Base-by-base conservation (phyloP, 1,140 invertebrate species). In the Phenacoccus solenopsis region DNA sequence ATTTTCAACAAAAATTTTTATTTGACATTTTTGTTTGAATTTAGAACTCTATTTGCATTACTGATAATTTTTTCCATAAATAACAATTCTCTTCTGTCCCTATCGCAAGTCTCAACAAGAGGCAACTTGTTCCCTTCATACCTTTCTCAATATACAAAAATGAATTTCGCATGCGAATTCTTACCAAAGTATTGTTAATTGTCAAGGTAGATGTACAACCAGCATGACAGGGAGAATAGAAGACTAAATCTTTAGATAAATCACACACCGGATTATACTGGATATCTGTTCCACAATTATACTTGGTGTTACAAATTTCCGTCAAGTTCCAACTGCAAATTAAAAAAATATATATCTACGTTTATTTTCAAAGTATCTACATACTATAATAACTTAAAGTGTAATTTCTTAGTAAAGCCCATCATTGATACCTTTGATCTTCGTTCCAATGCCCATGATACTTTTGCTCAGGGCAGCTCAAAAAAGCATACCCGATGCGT, bases 201-300 rank as follows among this genome's bases (percentile, higher is more conserved):
- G 69, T 73, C 2, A 74, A 74, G 35, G 79, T 74, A 68, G 79
- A 73, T 16, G 78, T 78, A 75, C 87, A 89, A 5, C 87, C 87
- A 49, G 87, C 87, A 76, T 88, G 86, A 74, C 87, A 89, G 7
- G 87, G 84, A 0, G 87, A 88, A 72, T 87, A 88, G 74, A 84
- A 89, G 5, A 84, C 87, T 67, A 78, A 79, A 35, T 77, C 77
- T 0, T 81, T 80, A 68, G 82, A 81, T 71, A 82, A 80, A 0
- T 85, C 83, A 72, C 87, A 89, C 1, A 88, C 85, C 0, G 87
- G 87, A 71, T 85, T 86, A 72, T 87, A 88, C 56, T 84, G 84
- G 12, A 87, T 84, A 72, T 84, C 86, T 74, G 70, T 56, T 0
- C 86, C 84, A 75, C 87, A 88, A 67, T 82, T 75, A 73, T 87